Percentiles rank a stretch among this genome's conserved stretches.
Evolutionary conservation across 2,113 vertebrate genomes (phyloP).

Genomic region (Ammodytes dubius): DNA sequence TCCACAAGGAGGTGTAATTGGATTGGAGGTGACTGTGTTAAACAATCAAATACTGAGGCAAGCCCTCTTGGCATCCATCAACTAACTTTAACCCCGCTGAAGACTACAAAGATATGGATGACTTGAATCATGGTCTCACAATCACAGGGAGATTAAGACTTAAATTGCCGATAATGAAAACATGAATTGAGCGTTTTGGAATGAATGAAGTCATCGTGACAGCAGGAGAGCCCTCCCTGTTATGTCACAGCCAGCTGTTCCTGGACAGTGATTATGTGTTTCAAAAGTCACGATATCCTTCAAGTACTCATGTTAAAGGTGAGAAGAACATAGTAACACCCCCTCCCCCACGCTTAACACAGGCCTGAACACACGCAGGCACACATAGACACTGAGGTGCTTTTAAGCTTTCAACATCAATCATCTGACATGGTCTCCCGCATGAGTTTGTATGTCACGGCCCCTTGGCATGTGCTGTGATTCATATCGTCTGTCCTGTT

Average conservation of each 20-base stretch:
- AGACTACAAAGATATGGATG: constrained; percentile 38
- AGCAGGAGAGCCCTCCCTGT: constrained; percentile 52
- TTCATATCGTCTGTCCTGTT: constrained; percentile 20
- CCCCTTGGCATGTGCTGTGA: constrained; percentile 33
- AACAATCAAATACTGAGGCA: constrained; percentile 40
- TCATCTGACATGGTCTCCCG: constrained; percentile 36
- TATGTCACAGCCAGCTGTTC: constrained; percentile 74
- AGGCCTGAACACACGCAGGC: not conserved
- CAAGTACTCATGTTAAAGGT: constrained; percentile 32
- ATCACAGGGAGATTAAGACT: constrained; percentile 46
- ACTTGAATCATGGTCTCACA: constrained; percentile 28
- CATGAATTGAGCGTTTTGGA: constrained; percentile 39
- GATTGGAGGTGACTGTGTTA: constrained; percentile 35
- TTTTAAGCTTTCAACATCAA: constrained; percentile 46
- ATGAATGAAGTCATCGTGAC: constrained; percentile 59
- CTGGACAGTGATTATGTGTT: constrained; percentile 47
- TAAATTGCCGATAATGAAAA: constrained; percentile 57
- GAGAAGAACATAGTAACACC: constrained; percentile 40
- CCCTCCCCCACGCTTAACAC: not conserved
- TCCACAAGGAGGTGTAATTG: constrained; percentile 49
- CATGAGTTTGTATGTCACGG: constrained; percentile 12
- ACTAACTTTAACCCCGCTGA: constrained; percentile 25
- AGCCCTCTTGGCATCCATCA: constrained; percentile 19
- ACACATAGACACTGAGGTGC: constrained; percentile 1
- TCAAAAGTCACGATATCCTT: constrained; percentile 40